These are phyloP conservation scores for Spondyliosoma cantharus DNA, from an alignment of 2,797 vertebrate species.

Conservation along the genomic window DNA sequence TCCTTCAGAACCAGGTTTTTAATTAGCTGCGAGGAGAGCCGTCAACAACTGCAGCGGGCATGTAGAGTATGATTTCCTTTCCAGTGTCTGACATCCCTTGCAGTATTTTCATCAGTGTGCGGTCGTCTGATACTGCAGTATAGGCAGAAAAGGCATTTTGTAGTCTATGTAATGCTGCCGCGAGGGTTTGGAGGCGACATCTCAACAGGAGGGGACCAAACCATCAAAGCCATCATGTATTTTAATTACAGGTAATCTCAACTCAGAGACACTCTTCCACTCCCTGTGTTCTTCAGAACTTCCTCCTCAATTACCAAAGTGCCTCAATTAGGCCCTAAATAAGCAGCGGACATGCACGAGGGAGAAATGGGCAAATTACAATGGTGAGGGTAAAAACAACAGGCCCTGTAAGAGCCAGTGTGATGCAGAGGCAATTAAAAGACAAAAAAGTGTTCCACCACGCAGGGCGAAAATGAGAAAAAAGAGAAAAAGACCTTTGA, in stretches of 20 bases:
- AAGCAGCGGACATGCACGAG: slow-evolving; percentile 75
- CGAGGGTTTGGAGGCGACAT: slow-evolving; percentile 75
- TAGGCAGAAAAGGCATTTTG: slow-evolving; percentile 63
- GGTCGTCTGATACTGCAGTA: slow-evolving; percentile 8
- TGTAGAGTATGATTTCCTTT: slow-evolving; percentile 22
- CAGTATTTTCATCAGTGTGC: slow-evolving; percentile 17
- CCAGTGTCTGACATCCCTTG: slow-evolving; percentile 12
- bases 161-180: slow-evolving; percentile 61
- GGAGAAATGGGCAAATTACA: slow-evolving; percentile 82
- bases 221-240: slow-evolving; percentile 87
- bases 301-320: slow-evolving; percentile 86
- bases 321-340: slow-evolving; percentile 84
- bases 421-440: slow-evolving; percentile 83
- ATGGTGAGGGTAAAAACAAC: slow-evolving; percentile 82
- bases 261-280: slow-evolving; percentile 69
- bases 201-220: slow-evolving; percentile 78
- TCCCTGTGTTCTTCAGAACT: slow-evolving; percentile 81
- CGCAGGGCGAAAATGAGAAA: slow-evolving; percentile 73
- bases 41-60: slow-evolving; percentile 41
- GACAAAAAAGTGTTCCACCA: slow-evolving; percentile 77
- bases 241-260: slow-evolving; percentile 89
- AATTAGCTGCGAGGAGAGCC: slow-evolving; percentile 57
- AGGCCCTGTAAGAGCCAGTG: slow-evolving; percentile 68
- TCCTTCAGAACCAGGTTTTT: slow-evolving; percentile 40
- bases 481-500: slow-evolving; percentile 72